Conservation (phyloP, 1,140 invertebrate species). For the Ridgeia piscesae region DNA sequence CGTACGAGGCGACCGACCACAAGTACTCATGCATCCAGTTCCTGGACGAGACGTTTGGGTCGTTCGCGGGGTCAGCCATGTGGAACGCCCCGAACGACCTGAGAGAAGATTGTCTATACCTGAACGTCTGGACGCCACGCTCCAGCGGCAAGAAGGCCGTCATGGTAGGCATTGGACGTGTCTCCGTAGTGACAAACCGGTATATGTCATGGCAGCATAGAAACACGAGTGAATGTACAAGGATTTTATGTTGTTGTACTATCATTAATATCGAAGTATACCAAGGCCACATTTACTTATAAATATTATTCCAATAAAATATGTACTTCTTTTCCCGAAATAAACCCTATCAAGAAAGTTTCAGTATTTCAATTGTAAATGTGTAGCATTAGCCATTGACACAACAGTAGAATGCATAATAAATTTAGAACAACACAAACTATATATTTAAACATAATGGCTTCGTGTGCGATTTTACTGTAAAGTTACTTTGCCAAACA, state of each 20-base stretch:
- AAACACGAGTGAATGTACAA: not conserved
- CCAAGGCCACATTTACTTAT: not conserved
- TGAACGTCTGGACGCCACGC: constrained; percentile 40
- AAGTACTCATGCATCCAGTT: constrained; percentile 83
- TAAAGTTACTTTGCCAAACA: no score
- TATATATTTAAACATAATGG: not conserved
- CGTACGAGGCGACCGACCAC: constrained; percentile 67
- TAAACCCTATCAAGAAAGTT: not conserved
- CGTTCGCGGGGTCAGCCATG: constrained; percentile 69
- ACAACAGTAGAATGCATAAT: not conserved
- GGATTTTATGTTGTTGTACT: not conserved
- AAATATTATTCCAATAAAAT: no score
- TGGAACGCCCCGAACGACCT: constrained; percentile 91
- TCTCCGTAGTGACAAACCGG: not conserved
- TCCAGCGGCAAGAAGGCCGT: not conserved
- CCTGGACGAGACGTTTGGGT: constrained; percentile 52
- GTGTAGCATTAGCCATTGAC: not conserved
- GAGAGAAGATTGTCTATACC: constrained; percentile 47
- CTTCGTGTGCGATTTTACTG: not conserved
- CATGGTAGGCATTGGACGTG: not conserved
- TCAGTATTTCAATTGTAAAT: not conserved
- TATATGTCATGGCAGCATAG: not conserved
- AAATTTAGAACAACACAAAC: no score
- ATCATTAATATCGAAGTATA: not conserved
- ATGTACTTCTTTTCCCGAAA: not conserved